Conservation (phyloP, 2,888 invertebrate species). For the Leucophenga montana region DNA sequence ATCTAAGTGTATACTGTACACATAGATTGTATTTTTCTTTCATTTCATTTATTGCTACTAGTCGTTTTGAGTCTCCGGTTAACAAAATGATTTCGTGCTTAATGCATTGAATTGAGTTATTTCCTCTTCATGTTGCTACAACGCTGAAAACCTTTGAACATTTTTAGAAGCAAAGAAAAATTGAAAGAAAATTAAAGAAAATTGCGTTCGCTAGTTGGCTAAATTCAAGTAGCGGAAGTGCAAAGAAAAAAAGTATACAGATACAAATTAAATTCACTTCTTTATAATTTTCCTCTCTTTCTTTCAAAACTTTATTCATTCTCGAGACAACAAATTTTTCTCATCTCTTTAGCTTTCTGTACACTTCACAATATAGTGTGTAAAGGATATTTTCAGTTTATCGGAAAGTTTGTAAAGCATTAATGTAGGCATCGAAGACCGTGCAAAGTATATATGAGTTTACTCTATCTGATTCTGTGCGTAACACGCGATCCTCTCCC, state of each 20-base stretch:
- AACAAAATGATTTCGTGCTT: slow-evolving; percentile 43
- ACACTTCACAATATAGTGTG: too few relatives aligned
- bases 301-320: background rate
- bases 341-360: background rate
- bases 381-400: too few relatives aligned
- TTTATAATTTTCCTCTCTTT: slow-evolving; percentile 6
- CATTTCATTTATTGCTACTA: slow-evolving; percentile 1
- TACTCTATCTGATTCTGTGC: too few relatives aligned
- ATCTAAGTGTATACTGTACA: too few relatives aligned
- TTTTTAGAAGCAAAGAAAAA: background rate
- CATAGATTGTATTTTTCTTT: background rate
- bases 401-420: too few relatives aligned
- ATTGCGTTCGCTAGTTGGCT: slow-evolving; percentile 23
- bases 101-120: slow-evolving; percentile 50
- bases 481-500: too few relatives aligned
- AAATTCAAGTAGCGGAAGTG: slow-evolving; percentile 32
- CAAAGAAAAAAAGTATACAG: slow-evolving; percentile 18
- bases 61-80: slow-evolving; percentile 33
- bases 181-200: slow-evolving; percentile 12
- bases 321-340: background rate
- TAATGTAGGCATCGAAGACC: too few relatives aligned
- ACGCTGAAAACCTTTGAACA: slow-evolving; percentile 39
- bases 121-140: slow-evolving; percentile 8
- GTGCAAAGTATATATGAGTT: too few relatives aligned
- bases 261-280: slow-evolving; percentile 29